phyloP scores from a whole-genome alignment of 2,888 invertebrate genomes.

The Alsophila aescularia region DNA sequence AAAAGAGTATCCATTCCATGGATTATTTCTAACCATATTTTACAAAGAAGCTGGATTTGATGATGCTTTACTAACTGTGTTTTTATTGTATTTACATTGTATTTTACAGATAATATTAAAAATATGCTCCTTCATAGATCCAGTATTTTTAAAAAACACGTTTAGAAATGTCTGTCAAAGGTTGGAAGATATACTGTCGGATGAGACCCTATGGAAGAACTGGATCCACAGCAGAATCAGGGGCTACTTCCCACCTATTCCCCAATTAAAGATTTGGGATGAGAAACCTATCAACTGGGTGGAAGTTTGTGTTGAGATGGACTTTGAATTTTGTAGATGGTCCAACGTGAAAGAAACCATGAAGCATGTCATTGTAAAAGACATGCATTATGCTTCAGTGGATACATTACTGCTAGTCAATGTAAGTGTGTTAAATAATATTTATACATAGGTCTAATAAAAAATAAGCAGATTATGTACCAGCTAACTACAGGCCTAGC shows the following conservation, averaged over 20 bases:
- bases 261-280: conserved; percentile 64
- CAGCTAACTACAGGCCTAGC: too few relatives aligned
- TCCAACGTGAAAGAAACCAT: conserved; percentile 68
- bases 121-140: conserved; percentile 85
- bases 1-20: too few relatives aligned
- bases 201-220: conserved; percentile 83
- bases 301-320: conserved; percentile 84
- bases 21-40: too few relatives aligned
- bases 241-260: conserved; percentile 68
- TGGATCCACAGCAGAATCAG: conserved; percentile 74
- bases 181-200: conserved; percentile 82
- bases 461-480: too few relatives aligned
- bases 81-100: background rate
- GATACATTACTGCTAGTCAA: conserved; percentile 84
- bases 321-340: conserved; percentile 85
- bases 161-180: conserved; percentile 83
- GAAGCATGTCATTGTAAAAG: conserved; percentile 76
- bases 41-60: too few relatives aligned
- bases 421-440: conserved; percentile 60
- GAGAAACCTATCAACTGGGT: conserved; percentile 81
- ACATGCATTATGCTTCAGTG: conserved; percentile 84
- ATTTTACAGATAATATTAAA: conserved; percentile 82
- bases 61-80: background rate
- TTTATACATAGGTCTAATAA: too few relatives aligned
- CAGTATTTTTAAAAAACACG: conserved; percentile 79